Percentiles rank a stretch among this genome's conserved stretches.
Conservation (phyloP, 2,797 vertebrate genomes). For the Acropternis orthonyx region DNA sequence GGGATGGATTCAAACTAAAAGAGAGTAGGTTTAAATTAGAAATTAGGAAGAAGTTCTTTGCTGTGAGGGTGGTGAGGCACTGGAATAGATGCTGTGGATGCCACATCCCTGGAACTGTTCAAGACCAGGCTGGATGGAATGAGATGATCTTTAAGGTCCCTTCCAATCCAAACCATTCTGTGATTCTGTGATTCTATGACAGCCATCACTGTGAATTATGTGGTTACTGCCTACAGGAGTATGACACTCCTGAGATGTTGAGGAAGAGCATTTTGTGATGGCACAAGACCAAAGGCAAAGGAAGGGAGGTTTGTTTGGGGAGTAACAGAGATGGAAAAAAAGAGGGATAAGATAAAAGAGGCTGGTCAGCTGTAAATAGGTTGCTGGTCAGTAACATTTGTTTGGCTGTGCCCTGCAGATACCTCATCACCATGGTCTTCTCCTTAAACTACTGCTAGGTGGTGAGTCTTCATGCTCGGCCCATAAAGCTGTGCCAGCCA, state of each 20-base stretch:
- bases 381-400: not conserved
- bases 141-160: not conserved
- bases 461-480: fast-evolving
- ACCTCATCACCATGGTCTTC: fast-evolving
- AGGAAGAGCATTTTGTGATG: not conserved
- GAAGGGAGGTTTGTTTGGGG: not conserved
- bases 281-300: not conserved
- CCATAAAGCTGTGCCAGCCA: not conserved
- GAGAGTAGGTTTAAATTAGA: not conserved
- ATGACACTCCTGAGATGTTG: fast-evolving
- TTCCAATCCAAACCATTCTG: not conserved
- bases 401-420: not conserved
- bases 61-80: not conserved
- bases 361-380: not conserved
- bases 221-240: not conserved
- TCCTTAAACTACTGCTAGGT: not conserved
- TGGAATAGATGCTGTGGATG: not conserved
- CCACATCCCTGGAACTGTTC: not conserved
- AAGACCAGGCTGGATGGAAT: not conserved
- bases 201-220: not conserved
- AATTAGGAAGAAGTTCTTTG: not conserved
- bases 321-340: not conserved
- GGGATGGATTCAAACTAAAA: not conserved
- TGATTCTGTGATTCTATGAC: not conserved
- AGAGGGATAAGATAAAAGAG: not conserved